phyloP scores from a whole-genome alignment of 2,113 vertebrate species.

The Anas platyrhynchos region DNA sequence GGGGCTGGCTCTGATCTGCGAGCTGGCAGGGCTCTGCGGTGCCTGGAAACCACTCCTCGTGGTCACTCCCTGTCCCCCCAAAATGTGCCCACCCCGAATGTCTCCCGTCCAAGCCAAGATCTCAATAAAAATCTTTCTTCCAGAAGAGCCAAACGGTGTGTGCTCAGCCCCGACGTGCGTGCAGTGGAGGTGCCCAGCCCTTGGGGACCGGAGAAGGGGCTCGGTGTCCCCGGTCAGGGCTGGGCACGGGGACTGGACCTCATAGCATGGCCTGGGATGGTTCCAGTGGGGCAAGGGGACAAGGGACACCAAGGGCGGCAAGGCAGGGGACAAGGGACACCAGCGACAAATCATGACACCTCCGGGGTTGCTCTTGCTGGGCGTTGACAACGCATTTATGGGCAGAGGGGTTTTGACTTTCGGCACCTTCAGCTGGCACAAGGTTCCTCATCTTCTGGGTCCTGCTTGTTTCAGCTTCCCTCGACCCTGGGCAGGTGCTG shows the following conservation, averaged over 20 bases:
- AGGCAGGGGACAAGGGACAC: background rate
- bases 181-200: background rate
- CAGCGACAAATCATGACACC: background rate
- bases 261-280: background rate
- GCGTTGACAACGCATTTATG: background rate
- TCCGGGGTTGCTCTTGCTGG: background rate
- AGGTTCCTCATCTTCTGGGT: background rate
- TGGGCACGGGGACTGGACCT: background rate
- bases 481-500: background rate
- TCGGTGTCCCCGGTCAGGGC: background rate
- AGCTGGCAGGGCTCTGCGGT: rapidly evolving
- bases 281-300: background rate
- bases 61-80: background rate
- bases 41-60: background rate
- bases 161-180: rapidly evolving
- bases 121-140: background rate
- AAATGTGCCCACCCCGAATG: background rate
- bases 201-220: background rate
- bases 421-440: background rate
- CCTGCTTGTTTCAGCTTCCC: background rate
- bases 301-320: background rate
- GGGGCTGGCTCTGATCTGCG: rapidly evolving
- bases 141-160: background rate
- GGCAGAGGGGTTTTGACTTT: background rate
- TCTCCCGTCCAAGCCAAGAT: background rate